Evolutionary conservation across 92 coral and sea anemone genomes (phyloP).

Genomic region (Palythoa heliodiscus): DNA sequence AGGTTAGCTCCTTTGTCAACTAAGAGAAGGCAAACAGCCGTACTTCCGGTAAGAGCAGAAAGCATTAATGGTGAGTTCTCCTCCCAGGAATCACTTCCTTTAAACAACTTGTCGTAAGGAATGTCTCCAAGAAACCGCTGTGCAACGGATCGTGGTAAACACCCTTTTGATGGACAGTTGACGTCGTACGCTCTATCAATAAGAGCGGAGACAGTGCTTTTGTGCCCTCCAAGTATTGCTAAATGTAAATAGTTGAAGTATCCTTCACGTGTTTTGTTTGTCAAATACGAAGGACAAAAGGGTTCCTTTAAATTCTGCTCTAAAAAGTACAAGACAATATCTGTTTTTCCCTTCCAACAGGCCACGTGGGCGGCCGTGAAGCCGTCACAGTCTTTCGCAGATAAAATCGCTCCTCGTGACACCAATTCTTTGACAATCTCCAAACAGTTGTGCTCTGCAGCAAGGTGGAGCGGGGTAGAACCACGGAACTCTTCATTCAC

Average conservation of each 20-base stretch:
- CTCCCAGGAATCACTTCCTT: not conserved
- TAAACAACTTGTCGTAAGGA: conserved; percentile 14
- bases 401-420: conserved; percentile 7
- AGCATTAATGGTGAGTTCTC: conserved; percentile 16
- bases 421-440: conserved; percentile 11
- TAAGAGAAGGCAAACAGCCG: not conserved
- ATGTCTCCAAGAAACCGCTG: conserved; percentile 2
- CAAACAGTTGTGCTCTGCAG: conserved; percentile 22
- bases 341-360: conserved; percentile 16
- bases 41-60: not conserved
- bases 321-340: conserved; percentile 10
- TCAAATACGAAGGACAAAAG: not conserved
- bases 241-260: conserved; percentile 35
- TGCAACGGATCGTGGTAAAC: conserved; percentile 19
- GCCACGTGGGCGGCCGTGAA: conserved; percentile 25
- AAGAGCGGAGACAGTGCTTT: conserved; percentile 17
- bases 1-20: conserved; percentile 2
- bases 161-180: not conserved
- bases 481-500: conserved; percentile 7
- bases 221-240: conserved; percentile 22
- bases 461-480: conserved; percentile 22
- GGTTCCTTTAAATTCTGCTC: conserved; percentile 9
- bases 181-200: conserved; percentile 13
- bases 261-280: conserved; percentile 2
- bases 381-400: conserved; percentile 29